phyloP scores from a whole-genome alignment of 2,888 invertebrate genomes.

The Atethmia centrago region DNA sequence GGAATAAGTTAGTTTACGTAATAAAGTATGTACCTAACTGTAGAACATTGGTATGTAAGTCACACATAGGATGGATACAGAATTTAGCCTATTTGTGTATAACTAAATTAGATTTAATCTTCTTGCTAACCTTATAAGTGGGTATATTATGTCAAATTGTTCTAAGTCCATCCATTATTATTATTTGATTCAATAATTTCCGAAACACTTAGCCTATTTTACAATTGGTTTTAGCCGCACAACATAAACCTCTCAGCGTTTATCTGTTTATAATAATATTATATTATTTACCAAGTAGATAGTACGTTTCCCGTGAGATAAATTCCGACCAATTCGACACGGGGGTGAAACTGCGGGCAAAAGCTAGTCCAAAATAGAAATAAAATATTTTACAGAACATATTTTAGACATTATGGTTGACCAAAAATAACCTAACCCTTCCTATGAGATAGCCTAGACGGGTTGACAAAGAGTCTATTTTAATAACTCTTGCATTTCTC shows the following conservation, averaged over 20 bases:
- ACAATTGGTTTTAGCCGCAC: too few species aligned
- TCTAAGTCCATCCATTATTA: too few species aligned
- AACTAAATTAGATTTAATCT: not conserved
- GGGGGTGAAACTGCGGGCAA: not conserved
- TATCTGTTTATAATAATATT: too few species aligned
- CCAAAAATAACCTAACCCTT: not conserved
- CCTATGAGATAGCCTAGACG: not conserved
- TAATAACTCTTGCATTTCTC: constrained; percentile 7
- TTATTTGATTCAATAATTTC: too few species aligned
- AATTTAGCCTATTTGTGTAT: too few species aligned
- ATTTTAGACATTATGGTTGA: not conserved
- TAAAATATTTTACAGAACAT: not conserved
- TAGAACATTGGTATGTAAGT: not conserved
- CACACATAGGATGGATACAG: not conserved
- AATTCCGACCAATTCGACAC: not conserved
- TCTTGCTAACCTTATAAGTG: too few species aligned
- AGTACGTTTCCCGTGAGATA: too few species aligned
- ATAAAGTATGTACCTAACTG: too few species aligned
- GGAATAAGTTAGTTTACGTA: not conserved
- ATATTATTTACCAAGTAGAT: too few species aligned
- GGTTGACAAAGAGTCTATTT: constrained; percentile 5
- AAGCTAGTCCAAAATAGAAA: not conserved
- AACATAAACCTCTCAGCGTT: too few species aligned
- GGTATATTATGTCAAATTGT: too few species aligned
- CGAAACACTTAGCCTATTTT: too few species aligned